Conservation (phyloP, 2,888 invertebrate genomes). For the Prostheceraeus crozeri region DNA sequence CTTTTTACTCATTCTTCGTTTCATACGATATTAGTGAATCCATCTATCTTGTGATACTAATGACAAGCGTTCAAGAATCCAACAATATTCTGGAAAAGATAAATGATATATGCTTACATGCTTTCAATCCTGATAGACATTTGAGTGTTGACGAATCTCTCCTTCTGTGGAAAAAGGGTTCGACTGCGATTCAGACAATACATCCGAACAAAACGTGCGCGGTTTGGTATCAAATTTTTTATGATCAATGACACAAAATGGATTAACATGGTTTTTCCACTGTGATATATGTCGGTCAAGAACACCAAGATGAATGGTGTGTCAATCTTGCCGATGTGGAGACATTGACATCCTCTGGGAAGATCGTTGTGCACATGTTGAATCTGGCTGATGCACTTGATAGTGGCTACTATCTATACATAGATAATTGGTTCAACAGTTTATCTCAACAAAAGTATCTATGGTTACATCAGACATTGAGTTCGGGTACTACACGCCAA, state of each 20-base stretch:
- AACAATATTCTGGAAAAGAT: too few relatives aligned
- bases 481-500: not conserved
- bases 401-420: constrained; percentile 19
- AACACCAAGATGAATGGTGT: not conserved
- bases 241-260: not conserved
- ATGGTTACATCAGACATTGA: not conserved
- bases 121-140: too few relatives aligned
- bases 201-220: too few relatives aligned
- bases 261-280: not conserved
- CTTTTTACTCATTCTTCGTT: too few relatives aligned
- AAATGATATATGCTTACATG: too few relatives aligned
- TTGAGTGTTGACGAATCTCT: too few relatives aligned
- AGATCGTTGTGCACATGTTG: not conserved
- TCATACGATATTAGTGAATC: too few relatives aligned
- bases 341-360: not conserved
- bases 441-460: not conserved
- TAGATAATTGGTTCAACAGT: constrained; percentile 25
- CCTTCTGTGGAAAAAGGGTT: too few relatives aligned
- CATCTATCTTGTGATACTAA: too few relatives aligned
- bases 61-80: too few relatives aligned
- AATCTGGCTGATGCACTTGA: not conserved
- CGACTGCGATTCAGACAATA: too few relatives aligned
- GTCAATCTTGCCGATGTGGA: not conserved
- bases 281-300: constrained; percentile 4
- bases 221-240: not conserved